Evolutionary conservation across 1,140 invertebrate genomes (phyloP), one percentile per base, ranked within the genome.

Genomic region (Argopecten irradians): DNA sequence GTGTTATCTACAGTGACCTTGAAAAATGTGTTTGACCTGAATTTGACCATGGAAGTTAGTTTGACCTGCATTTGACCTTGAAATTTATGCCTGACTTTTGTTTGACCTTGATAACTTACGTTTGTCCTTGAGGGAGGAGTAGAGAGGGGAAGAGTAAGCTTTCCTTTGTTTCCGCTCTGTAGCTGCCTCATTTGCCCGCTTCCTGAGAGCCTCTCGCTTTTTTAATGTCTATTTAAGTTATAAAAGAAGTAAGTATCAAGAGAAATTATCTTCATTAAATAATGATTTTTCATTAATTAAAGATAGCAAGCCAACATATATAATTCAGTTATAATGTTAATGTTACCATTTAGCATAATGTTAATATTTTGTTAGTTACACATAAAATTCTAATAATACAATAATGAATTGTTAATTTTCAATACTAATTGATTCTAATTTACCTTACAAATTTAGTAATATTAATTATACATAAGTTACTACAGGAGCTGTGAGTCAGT

Each of bases 211-310:
- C 36, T 86, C 86, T 32, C 86, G 22, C 34, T 86, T 86, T 34
- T 86, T 86, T 33, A 86, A 34, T 82, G 86, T 86, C 86, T 86
- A 82, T n/a, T 28, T 7, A 86, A 86, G 9, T 32, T 11, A 86
- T 46, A 13, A 32, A 8, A 46, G 32, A 46, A 41, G 13, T 86
- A 28, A 86, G 8, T 28, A 5, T 71, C 55, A 16, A 1, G 13
- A 46, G 22, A 16, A 46, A 1, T 46, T 46, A 46, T 39, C 5
- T 39, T 13, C 14, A n/a, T n/a, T n/a, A n/a, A n/a, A n/a, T 46
- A 46, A 46, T 46, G 43, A 19, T 11, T 46, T 46, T 46, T n/a
- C n/a, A n/a, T n/a, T n/a, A n/a, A n/a, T n/a, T n/a, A n/a, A n/a
- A n/a, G n/a, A n/a, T n/a, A 46, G 43, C 13, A 19, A 8, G 2